Conservation (phyloP, 1,140 invertebrate species). For the Leucophenga varia region DNA sequence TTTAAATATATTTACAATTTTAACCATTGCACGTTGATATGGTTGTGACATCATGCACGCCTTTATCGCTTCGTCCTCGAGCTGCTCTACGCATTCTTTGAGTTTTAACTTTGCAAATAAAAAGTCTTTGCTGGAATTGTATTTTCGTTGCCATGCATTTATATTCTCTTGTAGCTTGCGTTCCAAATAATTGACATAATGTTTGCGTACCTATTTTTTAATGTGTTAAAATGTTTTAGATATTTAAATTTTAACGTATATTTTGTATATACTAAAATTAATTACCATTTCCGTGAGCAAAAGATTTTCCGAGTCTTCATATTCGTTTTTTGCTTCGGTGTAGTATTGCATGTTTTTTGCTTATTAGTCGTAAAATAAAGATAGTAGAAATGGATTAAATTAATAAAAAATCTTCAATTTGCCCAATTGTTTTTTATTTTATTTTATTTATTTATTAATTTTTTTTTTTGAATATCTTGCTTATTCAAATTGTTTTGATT, state of each 20-base stretch:
- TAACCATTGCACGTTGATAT: conserved; percentile 47
- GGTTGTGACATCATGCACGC: conserved; percentile 37
- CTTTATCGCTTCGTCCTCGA: conserved; percentile 37
- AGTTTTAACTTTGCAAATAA: too few relatives aligned
- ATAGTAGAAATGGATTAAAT: neutral
- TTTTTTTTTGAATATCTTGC: too few relatives aligned
- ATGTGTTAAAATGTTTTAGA: neutral
- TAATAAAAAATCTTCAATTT: conserved; percentile 1
- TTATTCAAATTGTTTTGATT: too few relatives aligned
- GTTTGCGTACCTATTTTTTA: conserved; percentile 33
- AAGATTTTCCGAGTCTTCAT: too few relatives aligned
- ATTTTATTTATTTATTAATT: too few relatives aligned
- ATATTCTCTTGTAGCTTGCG: conserved; percentile 45
- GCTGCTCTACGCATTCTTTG: conserved; percentile 21
- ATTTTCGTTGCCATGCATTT: conserved; percentile 26
- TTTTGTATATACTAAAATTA: neutral
- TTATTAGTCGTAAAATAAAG: too few relatives aligned
- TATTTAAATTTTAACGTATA: neutral
- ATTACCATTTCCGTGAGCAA: conserved; percentile 41
- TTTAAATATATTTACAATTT: conserved; percentile 27
- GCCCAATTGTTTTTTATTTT: neutral
- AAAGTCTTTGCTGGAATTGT: too few relatives aligned
- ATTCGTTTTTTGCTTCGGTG: too few relatives aligned
- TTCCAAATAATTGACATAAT: conserved; percentile 42
- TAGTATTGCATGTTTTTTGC: neutral